Conservation (phyloP, 2,888 invertebrate species). For the Hemicrepidius hirtus region DNA sequence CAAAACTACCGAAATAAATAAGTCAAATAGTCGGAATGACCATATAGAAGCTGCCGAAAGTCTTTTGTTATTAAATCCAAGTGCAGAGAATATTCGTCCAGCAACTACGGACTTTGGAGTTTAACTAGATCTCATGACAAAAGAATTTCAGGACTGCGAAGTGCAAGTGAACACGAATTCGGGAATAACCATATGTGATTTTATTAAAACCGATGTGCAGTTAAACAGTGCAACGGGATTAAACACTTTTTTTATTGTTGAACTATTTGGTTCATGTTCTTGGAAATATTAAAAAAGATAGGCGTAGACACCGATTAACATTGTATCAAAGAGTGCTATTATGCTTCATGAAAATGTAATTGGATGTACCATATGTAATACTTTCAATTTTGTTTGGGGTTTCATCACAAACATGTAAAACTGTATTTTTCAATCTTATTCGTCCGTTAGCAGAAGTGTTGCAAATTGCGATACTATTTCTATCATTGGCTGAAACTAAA, state of each 20-base stretch:
- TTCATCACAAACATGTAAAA: neutral
- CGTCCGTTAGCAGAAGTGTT: neutral
- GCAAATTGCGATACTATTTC: neutral
- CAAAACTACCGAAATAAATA: too few relatives aligned
- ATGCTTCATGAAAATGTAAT: neutral
- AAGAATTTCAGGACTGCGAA: neutral
- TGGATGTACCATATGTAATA: too few relatives aligned
- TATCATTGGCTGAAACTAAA: neutral
- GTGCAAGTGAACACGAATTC: neutral
- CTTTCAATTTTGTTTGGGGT: too few relatives aligned
- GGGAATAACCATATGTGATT: neutral
- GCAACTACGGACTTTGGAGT: neutral
- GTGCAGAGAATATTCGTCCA: neutral
- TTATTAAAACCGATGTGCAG: neutral
- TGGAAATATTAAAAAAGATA: too few relatives aligned
- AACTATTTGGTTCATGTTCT: too few relatives aligned
- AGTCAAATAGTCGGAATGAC: neutral
- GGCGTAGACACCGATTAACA: neutral
- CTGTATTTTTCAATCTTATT: neutral
- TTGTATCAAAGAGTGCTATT: neutral
- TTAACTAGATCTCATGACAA: neutral
- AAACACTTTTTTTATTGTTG: too few relatives aligned
- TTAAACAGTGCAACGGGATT: too few relatives aligned
- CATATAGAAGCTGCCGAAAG: neutral
- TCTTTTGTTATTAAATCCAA: neutral